Evolutionary conservation across 2,888 invertebrate genomes (phyloP).

Genomic region (Alentia gelatinosa): DNA sequence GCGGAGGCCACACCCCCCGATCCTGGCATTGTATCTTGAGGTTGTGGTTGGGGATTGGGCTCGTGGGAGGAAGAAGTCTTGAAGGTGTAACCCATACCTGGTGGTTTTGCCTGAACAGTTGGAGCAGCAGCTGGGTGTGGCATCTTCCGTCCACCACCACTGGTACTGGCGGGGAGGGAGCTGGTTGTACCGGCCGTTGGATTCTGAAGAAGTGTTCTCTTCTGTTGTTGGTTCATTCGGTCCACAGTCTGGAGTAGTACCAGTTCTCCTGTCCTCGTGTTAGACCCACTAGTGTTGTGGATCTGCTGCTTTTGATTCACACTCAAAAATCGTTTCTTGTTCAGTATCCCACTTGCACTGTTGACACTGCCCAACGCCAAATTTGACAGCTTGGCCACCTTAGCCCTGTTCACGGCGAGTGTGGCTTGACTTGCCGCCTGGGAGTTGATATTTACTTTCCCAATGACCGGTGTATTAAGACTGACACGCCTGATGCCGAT

Average conservation of each 20-base stretch:
- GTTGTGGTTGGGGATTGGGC: background rate
- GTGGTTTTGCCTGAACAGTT: background rate
- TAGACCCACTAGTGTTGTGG: background rate
- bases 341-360: background rate
- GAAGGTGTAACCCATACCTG: conserved; percentile 40
- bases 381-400: background rate
- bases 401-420: background rate
- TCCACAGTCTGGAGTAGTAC: background rate
- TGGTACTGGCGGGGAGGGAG: background rate
- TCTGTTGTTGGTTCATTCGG: conserved; percentile 43
- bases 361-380: background rate
- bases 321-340: background rate
- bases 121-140: conserved; percentile 38
- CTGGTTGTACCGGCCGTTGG: background rate
- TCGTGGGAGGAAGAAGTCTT: conserved; percentile 1
- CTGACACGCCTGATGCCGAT: background rate
- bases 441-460: background rate
- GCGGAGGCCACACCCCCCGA: background rate
- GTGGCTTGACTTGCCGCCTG: too few relatives aligned
- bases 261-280: background rate
- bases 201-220: background rate
- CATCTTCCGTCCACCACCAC: background rate
- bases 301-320: background rate
- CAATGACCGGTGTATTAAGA: too few relatives aligned
- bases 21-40: background rate